Base-by-base conservation (phyloP, 2,888 invertebrate species). In the Acanthopleura granulata region DNA sequence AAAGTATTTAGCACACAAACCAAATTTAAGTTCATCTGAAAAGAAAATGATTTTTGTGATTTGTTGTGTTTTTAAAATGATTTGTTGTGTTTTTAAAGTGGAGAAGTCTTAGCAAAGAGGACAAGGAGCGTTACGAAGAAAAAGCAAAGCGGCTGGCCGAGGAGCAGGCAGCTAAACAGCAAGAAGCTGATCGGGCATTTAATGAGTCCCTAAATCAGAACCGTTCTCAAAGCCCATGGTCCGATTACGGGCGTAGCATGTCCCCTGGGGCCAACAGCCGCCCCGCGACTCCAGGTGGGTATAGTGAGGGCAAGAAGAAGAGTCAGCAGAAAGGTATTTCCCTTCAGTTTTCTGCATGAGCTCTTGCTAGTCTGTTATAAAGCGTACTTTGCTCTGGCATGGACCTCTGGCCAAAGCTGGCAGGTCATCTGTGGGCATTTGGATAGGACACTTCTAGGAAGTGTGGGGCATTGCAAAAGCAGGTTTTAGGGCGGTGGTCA, bases 61-160 rank as follows among this genome's bases (percentile, higher is more conserved):
- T 40, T 40, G 3, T 40, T 40, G n/a, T 57, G 3, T 57, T 66
- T 27, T 66, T 91, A 73, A 94, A 98, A 93, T 99, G 99, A n/a
- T 40, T 40, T 40, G 40, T 57, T 57, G n/a, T 57, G 3, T 57
- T 66, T 27, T 66, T 91, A 73, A 94, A 98, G 93, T 99, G 99
- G 99, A 94, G 98, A 82, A 96, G 96, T 78, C 92, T 99, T 82
- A 94, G 96, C 0, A 93, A 95, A 0, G 93, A 94, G 75, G 96
- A 97, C 81, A 98, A 98, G 90, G 96, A 96, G 90, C 93, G 93
- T 78, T 99, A 97, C 94, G 99, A 99, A 91, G 97, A 97, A 90
- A 93, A 95, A 74, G 99, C 99, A 0, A 98, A 86, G 75, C 86
- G 84, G 73, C 85, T 87, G 49, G 87, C 88, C 0, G 96, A 96